phyloP scores from a whole-genome alignment of 2,888 invertebrate species.

The Orchesella flavescens region DNA sequence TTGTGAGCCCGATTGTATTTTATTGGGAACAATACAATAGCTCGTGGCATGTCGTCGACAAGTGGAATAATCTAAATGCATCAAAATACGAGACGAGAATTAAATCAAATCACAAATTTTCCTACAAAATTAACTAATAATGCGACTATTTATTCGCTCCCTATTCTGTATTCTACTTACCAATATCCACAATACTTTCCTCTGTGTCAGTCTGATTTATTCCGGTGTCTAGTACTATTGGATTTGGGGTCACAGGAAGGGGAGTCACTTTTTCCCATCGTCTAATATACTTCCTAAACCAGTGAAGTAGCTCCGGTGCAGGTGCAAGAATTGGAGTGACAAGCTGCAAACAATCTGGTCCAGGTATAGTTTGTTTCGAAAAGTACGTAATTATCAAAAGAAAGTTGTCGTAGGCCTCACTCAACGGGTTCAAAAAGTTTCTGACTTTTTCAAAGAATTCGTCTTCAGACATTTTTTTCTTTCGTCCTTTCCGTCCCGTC shows the following conservation, averaged over 20 bases:
- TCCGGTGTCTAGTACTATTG: too few species aligned
- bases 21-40: conserved; percentile 94
- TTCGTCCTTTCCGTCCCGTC: too few species aligned
- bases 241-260: neutral
- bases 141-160: too few species aligned
- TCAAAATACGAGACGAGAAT: conserved; percentile 87
- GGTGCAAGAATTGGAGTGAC: conserved; percentile 83
- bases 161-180: conserved; percentile 84
- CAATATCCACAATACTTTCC: conserved; percentile 75
- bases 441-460: conserved; percentile 90
- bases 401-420: conserved; percentile 95
- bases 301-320: conserved; percentile 87
- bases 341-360: conserved; percentile 88
- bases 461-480: too few species aligned
- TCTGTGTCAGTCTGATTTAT: conserved; percentile 44
- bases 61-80: conserved; percentile 89
- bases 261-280: too few species aligned
- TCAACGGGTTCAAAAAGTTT: conserved; percentile 84
- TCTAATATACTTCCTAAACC: conserved; percentile 94
- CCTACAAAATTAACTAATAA: too few species aligned
- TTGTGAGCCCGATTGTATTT: conserved; percentile 71
- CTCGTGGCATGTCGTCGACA: conserved; percentile 97
- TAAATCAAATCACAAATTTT: too few species aligned
- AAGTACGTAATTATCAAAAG: conserved; percentile 92
- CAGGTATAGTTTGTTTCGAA: conserved; percentile 94